A percentile compares a stretch with the other conserved stretches of the same genome.
Conservation (phyloP, 2,797 vertebrate species). For the Acanthopagrus latus region DNA sequence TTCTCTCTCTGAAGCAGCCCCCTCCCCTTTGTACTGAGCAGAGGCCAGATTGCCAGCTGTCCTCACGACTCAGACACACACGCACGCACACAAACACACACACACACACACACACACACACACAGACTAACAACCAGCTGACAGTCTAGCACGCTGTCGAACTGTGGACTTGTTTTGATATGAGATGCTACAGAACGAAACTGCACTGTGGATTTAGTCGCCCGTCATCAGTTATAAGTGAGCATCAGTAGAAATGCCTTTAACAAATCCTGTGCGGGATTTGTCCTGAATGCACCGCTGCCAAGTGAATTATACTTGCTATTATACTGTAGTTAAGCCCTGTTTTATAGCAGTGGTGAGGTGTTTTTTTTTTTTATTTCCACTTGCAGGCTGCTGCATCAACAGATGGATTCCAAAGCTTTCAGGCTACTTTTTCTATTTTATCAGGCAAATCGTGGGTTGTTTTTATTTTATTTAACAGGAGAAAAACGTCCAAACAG, state of each 20-base stretch:
- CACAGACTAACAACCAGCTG: conserved; percentile 18
- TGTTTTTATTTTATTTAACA: conserved; percentile 4
- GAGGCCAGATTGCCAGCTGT: conserved; percentile 67
- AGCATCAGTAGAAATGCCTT: conserved; percentile 42
- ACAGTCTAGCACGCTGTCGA: conserved; percentile 22
- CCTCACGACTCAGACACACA: conserved; percentile 25
- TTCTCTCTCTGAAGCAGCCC: conserved; percentile 27
- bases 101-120: conserved; percentile 29
- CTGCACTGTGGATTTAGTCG: conserved; percentile 15
- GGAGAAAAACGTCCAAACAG: conserved; percentile 14
- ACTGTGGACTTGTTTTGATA: conserved; percentile 34
- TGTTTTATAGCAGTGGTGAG: conserved; percentile 54
- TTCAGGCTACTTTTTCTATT: conserved; percentile 31
- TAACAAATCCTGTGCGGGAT: conserved; percentile 41
- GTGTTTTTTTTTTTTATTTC: conserved; percentile 44
- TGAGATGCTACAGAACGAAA: conserved; percentile 26
- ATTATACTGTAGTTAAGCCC: conserved; percentile 59
- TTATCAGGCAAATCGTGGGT: not conserved
- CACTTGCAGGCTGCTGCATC: conserved; percentile 44
- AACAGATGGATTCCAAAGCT: conserved; percentile 43
- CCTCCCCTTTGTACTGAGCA: conserved; percentile 32
- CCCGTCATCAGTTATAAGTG: conserved; percentile 25
- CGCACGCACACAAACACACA: conserved; percentile 24
- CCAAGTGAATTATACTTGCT: conserved; percentile 58
- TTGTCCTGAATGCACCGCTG: conserved; percentile 38